Evolutionary conservation across 2,113 vertebrate genomes (phyloP), one percentile per base, ranked within the genome.

Genomic region (Struthio camelus): DNA sequence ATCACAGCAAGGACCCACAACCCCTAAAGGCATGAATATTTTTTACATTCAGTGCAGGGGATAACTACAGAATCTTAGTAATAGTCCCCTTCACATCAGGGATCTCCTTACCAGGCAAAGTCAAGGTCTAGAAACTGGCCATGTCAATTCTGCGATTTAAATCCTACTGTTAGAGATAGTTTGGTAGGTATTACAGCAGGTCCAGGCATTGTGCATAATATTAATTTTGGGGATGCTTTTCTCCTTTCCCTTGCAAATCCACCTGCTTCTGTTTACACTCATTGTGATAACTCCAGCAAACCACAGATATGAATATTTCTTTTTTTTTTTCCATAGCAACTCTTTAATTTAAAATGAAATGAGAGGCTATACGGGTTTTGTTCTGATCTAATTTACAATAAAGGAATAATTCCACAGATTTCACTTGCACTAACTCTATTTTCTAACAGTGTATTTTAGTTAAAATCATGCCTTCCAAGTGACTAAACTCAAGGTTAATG

Each of bases 1-100:
- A 97, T 97, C 96, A 97, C 94, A 94, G 91, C 91, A 93, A 96
- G 95, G 90, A 97, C 85, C 88, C 96, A 87, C 91, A 97, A 94
- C 89, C 91, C 92, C 96, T 93, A 97, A 94, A 95, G 90, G 85
- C 93, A 94, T 96, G 87, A 95, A 84, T 94, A 79, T 94, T 92
- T 96, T 96, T 97, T 96, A 96, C 65, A 95, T 97, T 97, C 96
- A 78, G 40, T 79, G 89, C 75, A 93, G 93, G 91, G 80, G 86
- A 97, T 97, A 96, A 93, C 93, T 98, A 95, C 90, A 95, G 95
- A 92, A 96, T 95, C 92, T 94, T 85, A 94, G 96, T 86, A 95
- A 95, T 64, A 97, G 96, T 88, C 88, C 65, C 70, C 30, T 97
- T 85, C 50, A 83, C 94, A 96, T 95, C 93, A 97, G 97, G 94